A percentile compares a stretch with the other conserved stretches of the same genome.
Evolutionary conservation across 35 echinoderm and acorn worm species (phyloP).

Genomic region (Ophioderma brevispina): DNA sequence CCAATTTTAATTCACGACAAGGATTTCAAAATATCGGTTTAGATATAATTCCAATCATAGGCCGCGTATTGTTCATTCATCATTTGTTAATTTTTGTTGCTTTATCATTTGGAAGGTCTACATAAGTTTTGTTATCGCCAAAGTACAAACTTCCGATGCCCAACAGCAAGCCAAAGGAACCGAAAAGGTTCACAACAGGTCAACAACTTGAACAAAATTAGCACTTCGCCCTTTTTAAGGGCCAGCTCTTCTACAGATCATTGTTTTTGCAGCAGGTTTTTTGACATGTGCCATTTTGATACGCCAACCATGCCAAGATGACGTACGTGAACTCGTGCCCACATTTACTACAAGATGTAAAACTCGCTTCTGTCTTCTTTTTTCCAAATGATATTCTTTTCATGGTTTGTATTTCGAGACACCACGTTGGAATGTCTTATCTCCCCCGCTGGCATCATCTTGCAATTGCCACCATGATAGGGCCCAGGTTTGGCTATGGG

Average conservation of each 20-base stretch:
- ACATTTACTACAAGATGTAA: neutral
- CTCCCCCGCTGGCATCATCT: neutral
- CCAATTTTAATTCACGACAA: too few species aligned
- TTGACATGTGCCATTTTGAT: neutral
- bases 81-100: too few species aligned
- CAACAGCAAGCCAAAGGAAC: too few species aligned
- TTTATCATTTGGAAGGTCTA: too few species aligned
- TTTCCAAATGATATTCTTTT: neutral
- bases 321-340: neutral
- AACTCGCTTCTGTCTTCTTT: neutral
- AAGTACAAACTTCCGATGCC: too few species aligned
- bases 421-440: neutral
- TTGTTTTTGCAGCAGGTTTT: neutral
- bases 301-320: neutral
- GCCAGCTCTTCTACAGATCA: neutral
- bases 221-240: neutral
- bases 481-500: neutral
- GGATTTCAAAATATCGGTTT: too few species aligned
- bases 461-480: neutral
- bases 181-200: too few species aligned
- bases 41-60: too few species aligned
- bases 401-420: neutral
- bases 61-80: too few species aligned
- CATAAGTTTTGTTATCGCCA: too few species aligned
- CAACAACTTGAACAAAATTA: neutral